phyloP scores from a whole-genome alignment of 2,888 invertebrate genomes.

The Dasysyrphus tricinctus region DNA sequence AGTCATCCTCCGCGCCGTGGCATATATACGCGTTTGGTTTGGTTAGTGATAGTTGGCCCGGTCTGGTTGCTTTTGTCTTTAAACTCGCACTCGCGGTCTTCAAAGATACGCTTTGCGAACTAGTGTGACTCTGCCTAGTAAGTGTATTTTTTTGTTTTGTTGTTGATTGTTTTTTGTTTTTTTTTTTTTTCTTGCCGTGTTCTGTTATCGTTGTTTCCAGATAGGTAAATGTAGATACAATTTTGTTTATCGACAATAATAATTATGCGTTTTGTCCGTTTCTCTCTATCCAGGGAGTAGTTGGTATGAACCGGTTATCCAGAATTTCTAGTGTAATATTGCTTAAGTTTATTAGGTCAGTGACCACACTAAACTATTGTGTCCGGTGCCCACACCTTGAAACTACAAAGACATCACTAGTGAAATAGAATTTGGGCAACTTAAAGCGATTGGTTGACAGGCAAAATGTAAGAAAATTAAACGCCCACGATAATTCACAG shows the following conservation, averaged over 20 bases:
- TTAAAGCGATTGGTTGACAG: neutral
- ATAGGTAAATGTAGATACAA: constrained; percentile 17
- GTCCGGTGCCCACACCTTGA: constrained; percentile 32
- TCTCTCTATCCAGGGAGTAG: constrained; percentile 8
- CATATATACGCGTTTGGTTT: constrained; percentile 50
- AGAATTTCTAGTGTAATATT: neutral
- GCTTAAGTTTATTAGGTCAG: constrained; percentile 40
- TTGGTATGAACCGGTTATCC: constrained; percentile 29
- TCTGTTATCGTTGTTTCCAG: constrained; percentile 1
- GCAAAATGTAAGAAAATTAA: neutral
- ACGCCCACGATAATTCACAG: constrained; percentile 16
- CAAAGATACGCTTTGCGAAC: constrained; percentile 28
- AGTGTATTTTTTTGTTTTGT: neutral
- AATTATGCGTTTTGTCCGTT: constrained; percentile 5
- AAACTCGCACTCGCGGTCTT: constrained; percentile 14
- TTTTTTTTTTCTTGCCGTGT: neutral
- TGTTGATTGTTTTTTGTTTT: neutral
- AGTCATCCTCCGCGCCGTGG: constrained; percentile 49
- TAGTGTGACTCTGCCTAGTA: neutral
- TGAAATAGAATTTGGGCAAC: constrained; percentile 5
- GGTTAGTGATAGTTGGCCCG: constrained; percentile 11
- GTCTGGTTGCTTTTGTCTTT: constrained; percentile 24
- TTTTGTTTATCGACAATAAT: constrained; percentile 22
- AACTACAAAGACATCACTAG: neutral
- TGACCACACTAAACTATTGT: constrained; percentile 46